Evolutionary conservation across 1,140 invertebrate species (phyloP).

Genomic region (Musca domestica): DNA sequence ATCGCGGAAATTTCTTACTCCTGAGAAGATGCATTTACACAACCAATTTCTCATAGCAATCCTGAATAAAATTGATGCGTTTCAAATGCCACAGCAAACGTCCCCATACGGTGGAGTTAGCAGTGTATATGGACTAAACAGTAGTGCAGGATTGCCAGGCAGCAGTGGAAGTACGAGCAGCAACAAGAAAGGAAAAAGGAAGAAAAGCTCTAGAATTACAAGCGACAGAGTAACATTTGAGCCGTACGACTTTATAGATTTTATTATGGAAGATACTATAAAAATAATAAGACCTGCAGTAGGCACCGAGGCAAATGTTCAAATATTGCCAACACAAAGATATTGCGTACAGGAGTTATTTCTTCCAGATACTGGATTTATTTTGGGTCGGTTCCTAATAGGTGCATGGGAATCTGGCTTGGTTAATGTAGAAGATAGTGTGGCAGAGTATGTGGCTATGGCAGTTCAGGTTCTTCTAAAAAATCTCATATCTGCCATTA

Average conservation of each 20-base stretch:
- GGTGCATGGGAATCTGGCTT: constrained; percentile 80
- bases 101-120: constrained; percentile 34
- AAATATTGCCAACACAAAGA: constrained; percentile 48
- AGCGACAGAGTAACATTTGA: constrained; percentile 69
- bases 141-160: constrained; percentile 29
- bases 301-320: constrained; percentile 32
- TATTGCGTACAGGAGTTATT: constrained; percentile 67
- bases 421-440: constrained; percentile 73
- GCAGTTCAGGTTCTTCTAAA: constrained; percentile 75
- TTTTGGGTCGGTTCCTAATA: constrained; percentile 74
- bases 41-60: constrained; percentile 80
- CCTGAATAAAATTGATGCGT: constrained; percentile 73
- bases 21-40: constrained; percentile 73
- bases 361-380: constrained; percentile 73
- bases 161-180: constrained; percentile 51
- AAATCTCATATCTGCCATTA: constrained; percentile 70
- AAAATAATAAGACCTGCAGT: constrained; percentile 39
- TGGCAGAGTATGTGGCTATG: constrained; percentile 70
- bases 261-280: constrained; percentile 53
- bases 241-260: constrained; percentile 58
- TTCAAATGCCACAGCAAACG: constrained; percentile 55
- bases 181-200: constrained; percentile 60
- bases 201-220: constrained; percentile 50
- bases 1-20: constrained; percentile 66
- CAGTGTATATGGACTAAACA: neutral